These are phyloP conservation scores for Pimephales promelas DNA, from an alignment of 2,113 vertebrate genomes.

Conservation along the genomic window DNA sequence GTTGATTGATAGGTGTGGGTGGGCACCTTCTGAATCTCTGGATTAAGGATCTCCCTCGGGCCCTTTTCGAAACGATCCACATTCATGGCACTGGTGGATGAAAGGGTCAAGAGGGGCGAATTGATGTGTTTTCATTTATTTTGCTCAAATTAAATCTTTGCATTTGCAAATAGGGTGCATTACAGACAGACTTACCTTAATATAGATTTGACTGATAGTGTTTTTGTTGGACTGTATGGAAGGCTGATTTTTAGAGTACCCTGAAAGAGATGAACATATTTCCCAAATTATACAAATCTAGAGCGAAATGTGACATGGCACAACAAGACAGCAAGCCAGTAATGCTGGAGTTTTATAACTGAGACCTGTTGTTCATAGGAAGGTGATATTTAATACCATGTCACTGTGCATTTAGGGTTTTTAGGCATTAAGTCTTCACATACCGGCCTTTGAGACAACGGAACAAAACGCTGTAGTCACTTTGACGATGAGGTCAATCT, in stretches of 20 bases:
- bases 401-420: constrained; percentile 2
- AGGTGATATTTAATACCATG: constrained; percentile 32
- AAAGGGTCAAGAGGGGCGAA: constrained; percentile 13
- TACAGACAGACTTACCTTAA: constrained; percentile 83
- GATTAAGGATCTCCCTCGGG: constrained; percentile 94
- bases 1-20: constrained; percentile 28
- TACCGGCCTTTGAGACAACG: neutral
- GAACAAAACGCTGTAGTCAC: constrained; percentile 12
- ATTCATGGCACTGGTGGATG: constrained; percentile 89
- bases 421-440: constrained; percentile 6
- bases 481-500: constrained; percentile 12
- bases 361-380: constrained; percentile 7
- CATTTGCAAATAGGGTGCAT: neutral
- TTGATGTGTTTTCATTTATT: constrained; percentile 17
- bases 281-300: constrained; percentile 26
- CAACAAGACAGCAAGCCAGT: neutral
- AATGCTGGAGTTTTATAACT: neutral
- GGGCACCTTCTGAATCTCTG: constrained; percentile 96
- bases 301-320: neutral
- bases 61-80: constrained; percentile 97
- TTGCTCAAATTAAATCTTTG: neutral
- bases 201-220: constrained; percentile 98
- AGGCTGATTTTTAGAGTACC: constrained; percentile 98
- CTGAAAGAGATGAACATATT: constrained; percentile 72
- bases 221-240: constrained; percentile 97